These are phyloP conservation scores for Parnassius mnemosyne DNA, from an alignment of 2,888 invertebrate species.

Conservation along the genomic window DNA sequence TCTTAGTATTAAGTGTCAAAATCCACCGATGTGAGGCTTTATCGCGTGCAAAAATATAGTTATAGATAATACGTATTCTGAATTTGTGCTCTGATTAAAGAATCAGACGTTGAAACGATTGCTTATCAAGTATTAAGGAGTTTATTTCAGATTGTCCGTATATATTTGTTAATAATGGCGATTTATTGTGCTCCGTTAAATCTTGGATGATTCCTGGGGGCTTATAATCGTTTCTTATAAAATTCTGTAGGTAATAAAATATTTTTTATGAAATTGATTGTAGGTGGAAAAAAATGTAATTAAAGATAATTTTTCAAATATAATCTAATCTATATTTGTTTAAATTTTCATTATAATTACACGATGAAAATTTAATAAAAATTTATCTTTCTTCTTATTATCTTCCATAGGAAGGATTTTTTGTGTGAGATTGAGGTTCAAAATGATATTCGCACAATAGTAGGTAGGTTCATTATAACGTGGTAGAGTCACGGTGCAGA, in stretches of 20 bases:
- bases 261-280: too few relatives aligned
- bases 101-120: slow-evolving; percentile 71
- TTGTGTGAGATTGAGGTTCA: too few relatives aligned
- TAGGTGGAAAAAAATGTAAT: too few relatives aligned
- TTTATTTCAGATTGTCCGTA: slow-evolving; percentile 58
- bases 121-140: slow-evolving; percentile 69
- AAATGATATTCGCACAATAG: too few relatives aligned
- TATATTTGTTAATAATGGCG: slow-evolving; percentile 30
- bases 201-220: slow-evolving; percentile 10
- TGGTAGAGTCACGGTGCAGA: too few relatives aligned
- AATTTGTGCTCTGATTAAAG: slow-evolving; percentile 68
- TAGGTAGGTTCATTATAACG: too few relatives aligned
- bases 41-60: slow-evolving; percentile 28
- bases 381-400: too few relatives aligned
- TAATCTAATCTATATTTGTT: too few relatives aligned
- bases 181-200: slow-evolving; percentile 16
- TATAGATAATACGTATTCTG: slow-evolving; percentile 66
- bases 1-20: slow-evolving; percentile 36
- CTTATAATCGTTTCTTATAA: background rate
- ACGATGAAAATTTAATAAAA: too few relatives aligned
- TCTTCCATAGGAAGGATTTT: too few relatives aligned
- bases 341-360: too few relatives aligned
- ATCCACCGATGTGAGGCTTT: slow-evolving; percentile 28
- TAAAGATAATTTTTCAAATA: too few relatives aligned
- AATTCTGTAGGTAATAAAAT: background rate